Evolutionary conservation across 2,888 invertebrate genomes (phyloP).

Genomic region (Rotaria magnacalcarata): DNA sequence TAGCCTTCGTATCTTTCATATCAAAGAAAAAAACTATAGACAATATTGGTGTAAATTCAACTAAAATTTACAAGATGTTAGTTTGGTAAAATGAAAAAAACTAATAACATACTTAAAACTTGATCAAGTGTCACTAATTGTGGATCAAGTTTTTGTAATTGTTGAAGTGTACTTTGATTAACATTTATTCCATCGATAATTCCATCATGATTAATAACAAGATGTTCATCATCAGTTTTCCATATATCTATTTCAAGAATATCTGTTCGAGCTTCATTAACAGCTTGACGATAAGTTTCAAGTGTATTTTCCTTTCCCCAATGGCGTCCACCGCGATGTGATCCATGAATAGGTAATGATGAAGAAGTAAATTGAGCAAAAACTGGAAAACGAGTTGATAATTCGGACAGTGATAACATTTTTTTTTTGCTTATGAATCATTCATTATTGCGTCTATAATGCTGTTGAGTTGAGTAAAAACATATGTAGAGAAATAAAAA

Average conservation of each 20-base stretch:
- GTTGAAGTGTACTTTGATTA: not conserved
- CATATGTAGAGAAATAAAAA: no score
- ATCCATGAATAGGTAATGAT: not conserved
- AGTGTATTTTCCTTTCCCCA: slow-evolving; percentile 15
- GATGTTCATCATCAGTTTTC: not conserved
- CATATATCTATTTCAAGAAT: slow-evolving; percentile 29
- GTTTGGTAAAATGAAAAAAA: not conserved
- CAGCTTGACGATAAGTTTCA: slow-evolving; percentile 14
- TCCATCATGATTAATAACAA: slow-evolving; percentile 9
- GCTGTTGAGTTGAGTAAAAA: no score
- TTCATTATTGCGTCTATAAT: not conserved
- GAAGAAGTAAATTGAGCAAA: not conserved
- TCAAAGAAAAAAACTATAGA: not conserved
- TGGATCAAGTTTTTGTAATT: not conserved
- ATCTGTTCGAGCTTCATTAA: not conserved
- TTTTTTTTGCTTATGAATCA: not conserved
- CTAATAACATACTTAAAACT: not conserved
- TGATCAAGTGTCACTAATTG: not conserved
- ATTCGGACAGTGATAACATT: not conserved
- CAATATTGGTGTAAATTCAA: not conserved
- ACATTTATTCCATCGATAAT: not conserved
- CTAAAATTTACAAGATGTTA: not conserved
- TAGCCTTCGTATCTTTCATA: not conserved
- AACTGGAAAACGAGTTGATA: not conserved
- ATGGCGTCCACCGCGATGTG: slow-evolving; percentile 12